These are phyloP conservation scores for Dinomys branickii DNA, from an alignment of 2,113 vertebrate genomes.

Conservation along the genomic window DNA sequence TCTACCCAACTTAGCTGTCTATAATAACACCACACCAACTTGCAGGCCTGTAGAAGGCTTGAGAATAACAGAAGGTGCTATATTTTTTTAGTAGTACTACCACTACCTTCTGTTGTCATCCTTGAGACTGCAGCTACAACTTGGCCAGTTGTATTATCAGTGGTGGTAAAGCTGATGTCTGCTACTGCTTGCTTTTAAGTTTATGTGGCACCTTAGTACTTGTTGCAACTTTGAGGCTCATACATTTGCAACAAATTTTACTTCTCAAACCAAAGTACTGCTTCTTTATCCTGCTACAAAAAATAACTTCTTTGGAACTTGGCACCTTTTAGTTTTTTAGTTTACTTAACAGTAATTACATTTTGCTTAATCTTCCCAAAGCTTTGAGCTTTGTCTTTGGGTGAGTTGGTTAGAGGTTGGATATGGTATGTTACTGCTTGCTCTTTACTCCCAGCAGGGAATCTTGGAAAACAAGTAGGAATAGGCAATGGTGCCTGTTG, in stretches of 20 bases:
- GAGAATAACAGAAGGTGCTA: neutral
- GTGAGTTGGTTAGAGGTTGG: neutral
- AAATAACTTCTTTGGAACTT: neutral
- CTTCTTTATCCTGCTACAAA: neutral
- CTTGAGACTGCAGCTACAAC: neutral
- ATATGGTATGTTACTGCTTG: neutral
- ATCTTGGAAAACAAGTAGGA: neutral
- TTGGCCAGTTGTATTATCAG: neutral
- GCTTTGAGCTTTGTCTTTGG: neutral
- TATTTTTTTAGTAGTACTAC: neutral
- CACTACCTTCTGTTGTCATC: neutral
- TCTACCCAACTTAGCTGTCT: too few relatives aligned
- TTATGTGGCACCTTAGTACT: neutral
- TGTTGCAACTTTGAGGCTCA: neutral
- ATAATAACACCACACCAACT: neutral
- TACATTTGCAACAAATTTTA: neutral
- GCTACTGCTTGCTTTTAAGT: neutral
- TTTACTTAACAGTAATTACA: neutral
- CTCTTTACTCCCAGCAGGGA: neutral
- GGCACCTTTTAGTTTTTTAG: neutral
- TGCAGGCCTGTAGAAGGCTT: neutral
- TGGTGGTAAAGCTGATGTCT: neutral
- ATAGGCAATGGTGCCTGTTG: neutral
- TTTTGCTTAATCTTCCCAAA: slow-evolving; percentile 11
- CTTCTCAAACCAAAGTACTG: slow-evolving; percentile 7